phyloP scores from a whole-genome alignment of 2,888 invertebrate genomes.

The Adineta ricciae region DNA sequence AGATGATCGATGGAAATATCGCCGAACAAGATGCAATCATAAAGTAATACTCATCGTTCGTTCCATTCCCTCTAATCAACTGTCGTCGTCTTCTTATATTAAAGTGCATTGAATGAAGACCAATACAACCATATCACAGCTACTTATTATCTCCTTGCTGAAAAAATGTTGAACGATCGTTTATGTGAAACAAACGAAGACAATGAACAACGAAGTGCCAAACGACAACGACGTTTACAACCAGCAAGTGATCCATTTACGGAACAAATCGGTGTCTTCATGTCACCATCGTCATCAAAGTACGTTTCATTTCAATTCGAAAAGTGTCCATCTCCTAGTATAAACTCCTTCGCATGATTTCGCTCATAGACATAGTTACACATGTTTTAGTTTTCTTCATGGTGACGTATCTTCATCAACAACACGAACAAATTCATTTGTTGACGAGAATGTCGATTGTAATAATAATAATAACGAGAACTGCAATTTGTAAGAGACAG shows the following conservation, averaged over 20 bases:
- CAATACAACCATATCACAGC: slow-evolving; percentile 97
- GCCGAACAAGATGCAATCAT: slow-evolving; percentile 84
- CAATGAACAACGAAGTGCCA: neutral
- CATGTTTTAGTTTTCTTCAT: neutral
- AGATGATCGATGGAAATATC: slow-evolving; percentile 89
- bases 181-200: neutral
- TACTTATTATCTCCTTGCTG: slow-evolving; percentile 89
- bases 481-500: neutral
- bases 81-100: slow-evolving; percentile 34
- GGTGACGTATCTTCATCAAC: neutral
- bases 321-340: no score
- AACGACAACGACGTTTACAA: slow-evolving; percentile 10
- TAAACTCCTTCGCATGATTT: no score
- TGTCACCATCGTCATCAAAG: neutral
- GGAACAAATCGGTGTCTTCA: neutral
- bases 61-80: neutral
- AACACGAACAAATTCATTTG: neutral
- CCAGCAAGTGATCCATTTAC: slow-evolving; percentile 11
- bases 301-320: neutral
- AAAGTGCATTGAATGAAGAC: slow-evolving; percentile 77
- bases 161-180: slow-evolving; percentile 63
- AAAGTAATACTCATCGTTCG: slow-evolving; percentile 57
- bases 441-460: neutral
- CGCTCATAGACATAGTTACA: no score
- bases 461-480: neutral